Base-by-base conservation (phyloP, 2,888 invertebrate species). In the Gymnosoma rotundatum region DNA sequence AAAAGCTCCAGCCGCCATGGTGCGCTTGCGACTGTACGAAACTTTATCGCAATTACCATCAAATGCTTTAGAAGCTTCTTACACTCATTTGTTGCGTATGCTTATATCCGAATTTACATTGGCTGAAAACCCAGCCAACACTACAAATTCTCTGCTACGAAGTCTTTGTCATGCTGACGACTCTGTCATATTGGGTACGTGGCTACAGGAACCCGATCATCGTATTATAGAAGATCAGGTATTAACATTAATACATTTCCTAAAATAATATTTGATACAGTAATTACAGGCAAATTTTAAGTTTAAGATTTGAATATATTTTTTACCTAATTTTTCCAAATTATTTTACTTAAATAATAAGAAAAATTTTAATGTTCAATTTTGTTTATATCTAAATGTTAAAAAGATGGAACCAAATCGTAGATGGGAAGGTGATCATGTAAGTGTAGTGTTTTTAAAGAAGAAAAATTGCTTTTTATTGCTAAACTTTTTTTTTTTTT, bases 151-250 rank as follows among this genome's bases (percentile, higher is more conserved):
- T 0, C 94, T 96, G 86, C 93, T 97, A 83, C 93, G 96, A 63
- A 94, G 95, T n/a, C 94, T 97, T 81, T 98, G 98, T 88, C 97
- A 97, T 90, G 95, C 96, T 9, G 97, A 97, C 89, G 97, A 97
- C 92, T 97, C 98, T 0, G 97, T 98, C 56, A 95, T 99, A 75
- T 93, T 99, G 48, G 98, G 98, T 14, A 97, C 98, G 67, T 98
- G 98, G 97, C 94, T 98, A 54, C 97, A 98, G 91, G 98, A 99
- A 91, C 98, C 98, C 0, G 98, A 99, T 92, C 98, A 99, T 92
- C 96, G 97, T 84, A 96, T 96, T 63, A 98, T 99, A 87, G 99
- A 99, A 93, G 98, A 99, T 93, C 99, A 99, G 95, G 98, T 98
- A 93, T 88, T 5, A 50, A 67, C 20, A n/a, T 20, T n/a, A 20